phyloP scores from a whole-genome alignment of 2,888 invertebrate genomes.

The Pandemis heparana region DNA sequence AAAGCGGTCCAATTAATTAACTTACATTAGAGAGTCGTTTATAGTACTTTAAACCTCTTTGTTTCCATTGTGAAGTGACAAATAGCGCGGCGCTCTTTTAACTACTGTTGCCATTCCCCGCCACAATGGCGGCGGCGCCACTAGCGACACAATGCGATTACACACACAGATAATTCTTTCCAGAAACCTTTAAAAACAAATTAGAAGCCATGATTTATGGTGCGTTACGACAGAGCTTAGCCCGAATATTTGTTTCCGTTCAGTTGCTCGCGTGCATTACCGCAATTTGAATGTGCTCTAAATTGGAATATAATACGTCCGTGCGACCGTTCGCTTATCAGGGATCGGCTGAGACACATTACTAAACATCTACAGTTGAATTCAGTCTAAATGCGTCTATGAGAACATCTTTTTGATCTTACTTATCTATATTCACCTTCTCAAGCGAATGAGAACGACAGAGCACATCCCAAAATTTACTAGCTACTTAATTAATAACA shows the following conservation, averaged over 20 bases:
- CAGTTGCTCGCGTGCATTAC: constrained; percentile 79
- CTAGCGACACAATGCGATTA: constrained; percentile 75
- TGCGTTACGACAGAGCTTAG: constrained; percentile 70
- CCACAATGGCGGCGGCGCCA: constrained; percentile 66
- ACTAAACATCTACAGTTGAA: not conserved
- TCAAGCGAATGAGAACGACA: no score
- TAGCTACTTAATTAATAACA: no score
- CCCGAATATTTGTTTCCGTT: constrained; percentile 72
- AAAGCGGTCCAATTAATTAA: constrained; percentile 76
- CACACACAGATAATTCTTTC: constrained; percentile 75
- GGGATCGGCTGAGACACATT: constrained; percentile 26
- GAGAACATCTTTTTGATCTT: not conserved
- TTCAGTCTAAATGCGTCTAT: not conserved
- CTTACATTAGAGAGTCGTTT: constrained; percentile 68
- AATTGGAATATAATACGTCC: constrained; percentile 83
- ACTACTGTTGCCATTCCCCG: constrained; percentile 51
- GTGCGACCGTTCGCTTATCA: constrained; percentile 49
- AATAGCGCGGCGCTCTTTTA: constrained; percentile 68
- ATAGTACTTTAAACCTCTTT: constrained; percentile 63
- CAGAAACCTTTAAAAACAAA: constrained; percentile 85
- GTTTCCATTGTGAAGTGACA: constrained; percentile 76
- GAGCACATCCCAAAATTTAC: no score
- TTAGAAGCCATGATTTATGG: constrained; percentile 83
- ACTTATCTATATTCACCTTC: no score
- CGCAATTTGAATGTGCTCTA: constrained; percentile 82